Percentiles rank a stretch among this genome's conserved stretches.
Evolutionary conservation across 92 coral and sea anemone genomes (phyloP).

Genomic region (Epizoanthus stellaris): DNA sequence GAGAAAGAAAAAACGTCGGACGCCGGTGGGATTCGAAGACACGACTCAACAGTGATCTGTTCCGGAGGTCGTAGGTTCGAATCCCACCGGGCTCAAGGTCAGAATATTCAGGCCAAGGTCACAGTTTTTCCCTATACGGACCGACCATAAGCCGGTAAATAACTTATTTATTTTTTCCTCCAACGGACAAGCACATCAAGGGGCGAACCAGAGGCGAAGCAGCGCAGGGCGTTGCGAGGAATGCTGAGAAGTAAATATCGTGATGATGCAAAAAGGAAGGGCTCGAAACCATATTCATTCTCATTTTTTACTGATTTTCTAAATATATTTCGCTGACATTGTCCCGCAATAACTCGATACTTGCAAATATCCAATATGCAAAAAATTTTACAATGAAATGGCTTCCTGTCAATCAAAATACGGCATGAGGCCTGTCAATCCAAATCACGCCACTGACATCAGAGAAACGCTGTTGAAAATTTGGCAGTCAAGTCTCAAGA

Average conservation of each 20-base stretch:
- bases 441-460: conserved; percentile 1
- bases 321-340: no score
- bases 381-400: conserved; percentile 2
- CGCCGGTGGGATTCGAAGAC: no score
- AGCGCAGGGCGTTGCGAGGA: background rate
- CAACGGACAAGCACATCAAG: conserved; percentile 22
- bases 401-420: conserved; percentile 8
- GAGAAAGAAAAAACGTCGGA: no score
- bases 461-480: background rate
- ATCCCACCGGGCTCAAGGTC: conserved; percentile 39
- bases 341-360: no score
- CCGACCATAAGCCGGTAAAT: conserved; percentile 44
- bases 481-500: conserved; percentile 8
- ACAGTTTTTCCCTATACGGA: conserved; percentile 27
- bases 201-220: conserved; percentile 20
- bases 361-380: conserved; percentile 6
- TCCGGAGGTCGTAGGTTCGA: no score
- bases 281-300: no score
- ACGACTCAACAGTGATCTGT: no score
- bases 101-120: conserved; percentile 38
- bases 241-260: no score
- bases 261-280: no score
- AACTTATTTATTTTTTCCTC: conserved; percentile 39
- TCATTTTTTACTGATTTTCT: no score
- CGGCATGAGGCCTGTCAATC: background rate